phyloP scores from a whole-genome alignment of 1,140 invertebrate species.

The Drosophila trapezifrons region DNA sequence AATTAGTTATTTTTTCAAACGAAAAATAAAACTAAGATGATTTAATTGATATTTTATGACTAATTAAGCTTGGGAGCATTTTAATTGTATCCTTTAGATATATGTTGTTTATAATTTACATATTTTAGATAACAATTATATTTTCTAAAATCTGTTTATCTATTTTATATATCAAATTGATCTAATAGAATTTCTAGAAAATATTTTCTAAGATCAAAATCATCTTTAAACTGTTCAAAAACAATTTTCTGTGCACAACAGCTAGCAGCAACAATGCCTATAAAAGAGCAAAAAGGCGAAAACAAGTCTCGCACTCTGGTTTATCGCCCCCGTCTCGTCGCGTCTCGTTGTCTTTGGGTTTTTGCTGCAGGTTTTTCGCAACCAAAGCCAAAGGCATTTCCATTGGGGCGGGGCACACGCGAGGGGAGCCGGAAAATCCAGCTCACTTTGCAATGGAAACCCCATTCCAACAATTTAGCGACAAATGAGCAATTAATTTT shows the following conservation, averaged over 20 bases:
- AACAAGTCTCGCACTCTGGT: constrained; percentile 79
- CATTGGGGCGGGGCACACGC: constrained; percentile 29
- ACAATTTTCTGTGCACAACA: constrained; percentile 2
- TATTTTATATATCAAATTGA: not conserved
- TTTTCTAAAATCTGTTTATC: not conserved
- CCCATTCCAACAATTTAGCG: constrained; percentile 81
- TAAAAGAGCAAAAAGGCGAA: constrained; percentile 80
- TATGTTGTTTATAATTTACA: no score
- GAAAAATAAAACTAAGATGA: no score
- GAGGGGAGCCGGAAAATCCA: constrained; percentile 35
- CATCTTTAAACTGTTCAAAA: not conserved
- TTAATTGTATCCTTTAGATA: no score
- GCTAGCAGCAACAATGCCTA: constrained; percentile 72
- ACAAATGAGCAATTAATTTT: constrained; percentile 83
- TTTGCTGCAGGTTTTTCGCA: constrained; percentile 69
- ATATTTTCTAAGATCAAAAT: not conserved
- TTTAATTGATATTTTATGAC: no score
- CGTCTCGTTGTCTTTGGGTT: constrained; percentile 3
- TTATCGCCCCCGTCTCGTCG: constrained; percentile 40
- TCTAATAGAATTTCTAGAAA: no score
- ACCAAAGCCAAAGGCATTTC: constrained; percentile 51
- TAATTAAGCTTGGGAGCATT: no score
- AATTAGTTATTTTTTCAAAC: no score
- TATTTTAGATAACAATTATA: not conserved
- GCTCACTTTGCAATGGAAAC: constrained; percentile 72